Evolutionary conservation across 2,888 invertebrate species (phyloP).

Genomic region (Polydrusus pterygomalis): DNA sequence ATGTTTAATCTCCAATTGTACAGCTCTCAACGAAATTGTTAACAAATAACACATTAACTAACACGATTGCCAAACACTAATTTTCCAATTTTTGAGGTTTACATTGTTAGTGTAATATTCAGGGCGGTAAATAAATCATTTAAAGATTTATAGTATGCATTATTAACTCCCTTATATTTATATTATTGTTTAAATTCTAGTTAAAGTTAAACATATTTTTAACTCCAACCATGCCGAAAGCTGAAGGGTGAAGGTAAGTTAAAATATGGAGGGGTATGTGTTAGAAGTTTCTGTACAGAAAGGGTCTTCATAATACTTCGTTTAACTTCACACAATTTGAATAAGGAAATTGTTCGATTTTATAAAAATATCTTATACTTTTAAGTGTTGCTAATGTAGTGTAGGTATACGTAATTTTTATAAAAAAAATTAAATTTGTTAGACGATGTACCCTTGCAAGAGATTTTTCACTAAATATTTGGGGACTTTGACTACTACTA

Average conservation of each 20-base stretch:
- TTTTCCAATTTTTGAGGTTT: not conserved
- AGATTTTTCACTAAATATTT: slow-evolving; percentile 41
- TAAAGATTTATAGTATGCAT: no score
- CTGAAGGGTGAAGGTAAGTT: no score
- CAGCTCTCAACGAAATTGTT: not conserved
- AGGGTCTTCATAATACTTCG: not conserved
- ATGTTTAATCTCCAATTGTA: not conserved
- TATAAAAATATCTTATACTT: slow-evolving; percentile 12
- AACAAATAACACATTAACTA: not conserved
- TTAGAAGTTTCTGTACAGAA: slow-evolving; percentile 8
- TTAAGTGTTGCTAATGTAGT: not conserved
- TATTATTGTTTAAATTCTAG: no score
- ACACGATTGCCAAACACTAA: not conserved
- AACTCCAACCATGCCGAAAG: no score
- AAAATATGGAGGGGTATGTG: slow-evolving; percentile 1
- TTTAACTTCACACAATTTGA: not conserved
- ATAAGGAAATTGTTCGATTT: not conserved
- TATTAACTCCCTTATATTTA: no score
- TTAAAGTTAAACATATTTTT: no score
- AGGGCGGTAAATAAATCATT: not conserved
- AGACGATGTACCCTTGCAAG: not conserved
- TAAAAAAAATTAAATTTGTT: slow-evolving; percentile 12
- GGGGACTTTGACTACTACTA: slow-evolving; percentile 40
- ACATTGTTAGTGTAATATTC: not conserved
- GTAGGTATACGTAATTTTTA: slow-evolving; percentile 8